Evolutionary conservation across 2,113 vertebrate species (phyloP).

Genomic region (Stegastes partitus): DNA sequence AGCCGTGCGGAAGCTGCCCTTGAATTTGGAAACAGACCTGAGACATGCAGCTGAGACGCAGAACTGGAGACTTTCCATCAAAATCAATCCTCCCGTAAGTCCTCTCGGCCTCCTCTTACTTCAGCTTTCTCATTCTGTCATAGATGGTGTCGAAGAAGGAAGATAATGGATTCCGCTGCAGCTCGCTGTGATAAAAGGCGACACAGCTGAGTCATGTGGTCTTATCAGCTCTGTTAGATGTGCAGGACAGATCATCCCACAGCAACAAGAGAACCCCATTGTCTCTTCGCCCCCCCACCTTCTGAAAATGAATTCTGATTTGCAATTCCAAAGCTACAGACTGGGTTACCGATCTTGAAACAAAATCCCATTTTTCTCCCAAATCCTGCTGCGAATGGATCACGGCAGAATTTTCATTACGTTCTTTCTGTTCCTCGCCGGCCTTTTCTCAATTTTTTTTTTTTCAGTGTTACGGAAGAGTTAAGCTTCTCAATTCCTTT

Average conservation of each 20-base stretch:
- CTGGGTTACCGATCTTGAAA: conserved; percentile 54
- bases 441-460: background rate
- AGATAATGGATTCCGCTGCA: conserved; percentile 56
- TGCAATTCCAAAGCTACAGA: conserved; percentile 45
- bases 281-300: conserved; percentile 22
- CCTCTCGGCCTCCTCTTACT: background rate
- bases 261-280: conserved; percentile 40
- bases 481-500: conserved; percentile 29
- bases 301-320: conserved; percentile 57
- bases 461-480: conserved; percentile 32
- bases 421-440: background rate
- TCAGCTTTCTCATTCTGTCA: conserved; percentile 43
- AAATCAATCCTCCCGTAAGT: conserved; percentile 37
- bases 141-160: conserved; percentile 30
- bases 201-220: conserved; percentile 58
- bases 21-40: conserved; percentile 7
- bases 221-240: conserved; percentile 51
- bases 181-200: conserved; percentile 51
- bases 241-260: conserved; percentile 57
- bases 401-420: conserved; percentile 10
- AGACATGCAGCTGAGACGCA: conserved; percentile 9
- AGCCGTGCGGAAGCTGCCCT: conserved; percentile 1
- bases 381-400: conserved; percentile 35
- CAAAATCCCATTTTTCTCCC: conserved; percentile 38
- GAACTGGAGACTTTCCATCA: conserved; percentile 28